Base-by-base conservation (phyloP, 2,797 vertebrate genomes). In the Trematomus bernacchii region DNA sequence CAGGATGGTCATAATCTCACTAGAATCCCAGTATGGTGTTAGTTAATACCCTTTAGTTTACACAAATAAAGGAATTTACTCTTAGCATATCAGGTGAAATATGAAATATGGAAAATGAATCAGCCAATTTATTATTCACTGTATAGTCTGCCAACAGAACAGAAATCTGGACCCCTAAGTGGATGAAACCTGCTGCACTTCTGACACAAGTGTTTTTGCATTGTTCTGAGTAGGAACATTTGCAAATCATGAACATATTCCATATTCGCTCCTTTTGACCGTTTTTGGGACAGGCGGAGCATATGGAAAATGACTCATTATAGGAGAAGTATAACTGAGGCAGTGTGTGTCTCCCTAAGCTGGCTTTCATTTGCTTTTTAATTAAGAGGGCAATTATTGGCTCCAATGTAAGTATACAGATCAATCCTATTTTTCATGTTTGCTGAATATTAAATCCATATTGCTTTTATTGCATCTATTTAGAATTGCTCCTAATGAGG, bases 371-470 rank as follows among this genome's bases (percentile, higher is more conserved):
- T 70, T 63, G 30, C 23, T 18, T 37, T 66, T 71, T 61, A 70
- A 86, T 76, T 54, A 76, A 79, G 58, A 67, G 7, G 59, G 2
- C 19, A 63, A 42, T 50, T 64, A 16, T 62, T 57, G 12, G 58
- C 66, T 76, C 40, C 15, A 46, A 42, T 65, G 23, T 75, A 43
- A 62, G 19, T 16, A 30, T 10, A 47, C 4, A n/a, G 27, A 72
- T 62, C 14, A 8, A 33, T 63, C 69, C 44, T 27, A 19, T 52
- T 67, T 57, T 54, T 9, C 37, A 30, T 27, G 3, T 47, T 44
- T 9, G 44, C 42, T 69, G 12, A 46, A 15, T 23, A 30, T 69
- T 21, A 47, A 21, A 60, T 50, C 19, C 10, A 44, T 23, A 59
- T 18, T 70, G 37, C n/a, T 43, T 54, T n/a, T n/a, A 30, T 33